Evolutionary conservation across 2,113 vertebrate genomes (phyloP).

Genomic region (Chaetura pelagica): DNA sequence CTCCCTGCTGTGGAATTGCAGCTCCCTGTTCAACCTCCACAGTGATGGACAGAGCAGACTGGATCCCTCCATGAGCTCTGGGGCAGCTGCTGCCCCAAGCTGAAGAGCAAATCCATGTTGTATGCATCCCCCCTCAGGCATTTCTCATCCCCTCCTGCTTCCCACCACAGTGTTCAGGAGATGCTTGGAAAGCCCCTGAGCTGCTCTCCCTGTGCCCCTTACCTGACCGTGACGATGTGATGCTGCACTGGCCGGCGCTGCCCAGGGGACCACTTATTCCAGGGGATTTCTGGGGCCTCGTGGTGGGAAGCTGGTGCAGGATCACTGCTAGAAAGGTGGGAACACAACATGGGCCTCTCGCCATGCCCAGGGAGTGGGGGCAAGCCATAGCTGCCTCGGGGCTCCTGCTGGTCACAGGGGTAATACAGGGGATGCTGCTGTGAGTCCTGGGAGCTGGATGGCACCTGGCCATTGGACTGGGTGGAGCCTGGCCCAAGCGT

Average conservation of each 20-base stretch:
- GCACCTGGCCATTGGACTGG: slow-evolving; percentile 73
- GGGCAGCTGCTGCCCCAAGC: background rate
- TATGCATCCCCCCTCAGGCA: background rate
- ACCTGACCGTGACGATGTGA: slow-evolving; percentile 91
- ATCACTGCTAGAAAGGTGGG: slow-evolving; percentile 74
- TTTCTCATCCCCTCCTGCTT: background rate
- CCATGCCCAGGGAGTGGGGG: slow-evolving; percentile 69
- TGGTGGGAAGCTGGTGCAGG: slow-evolving; percentile 74
- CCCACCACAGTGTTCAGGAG: background rate
- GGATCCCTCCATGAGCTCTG: fast-evolving
- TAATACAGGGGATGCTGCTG: slow-evolving; percentile 58
- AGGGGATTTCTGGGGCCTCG: slow-evolving; percentile 68
- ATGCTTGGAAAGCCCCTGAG: background rate
- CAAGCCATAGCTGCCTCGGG: slow-evolving; percentile 51
- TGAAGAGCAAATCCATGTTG: background rate
- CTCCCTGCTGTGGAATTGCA: background rate
- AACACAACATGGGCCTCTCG: slow-evolving; percentile 70
- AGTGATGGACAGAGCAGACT: background rate
- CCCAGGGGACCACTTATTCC: slow-evolving; percentile 85
- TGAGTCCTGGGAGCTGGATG: slow-evolving; percentile 55
- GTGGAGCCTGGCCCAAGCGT: slow-evolving; percentile 42
- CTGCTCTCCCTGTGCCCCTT: fast-evolving
- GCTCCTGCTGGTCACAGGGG: slow-evolving; percentile 70
- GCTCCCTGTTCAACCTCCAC: fast-evolving
- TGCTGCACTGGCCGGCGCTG: slow-evolving; percentile 80